Conservation (phyloP, 2,888 invertebrate species). For the Entomobrya proxima region DNA sequence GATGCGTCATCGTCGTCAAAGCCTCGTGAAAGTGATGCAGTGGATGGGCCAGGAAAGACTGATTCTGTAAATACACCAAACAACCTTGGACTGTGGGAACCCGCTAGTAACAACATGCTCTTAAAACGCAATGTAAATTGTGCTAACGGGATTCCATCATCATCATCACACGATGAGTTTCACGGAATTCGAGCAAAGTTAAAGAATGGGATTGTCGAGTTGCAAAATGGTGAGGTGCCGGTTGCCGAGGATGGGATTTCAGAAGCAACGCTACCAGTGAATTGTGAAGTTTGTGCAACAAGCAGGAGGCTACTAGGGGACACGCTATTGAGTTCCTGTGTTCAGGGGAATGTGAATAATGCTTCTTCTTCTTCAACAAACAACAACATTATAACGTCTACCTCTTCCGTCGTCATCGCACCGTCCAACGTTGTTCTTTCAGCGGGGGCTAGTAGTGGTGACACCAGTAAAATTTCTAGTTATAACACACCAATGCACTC, state of each 20-base stretch:
- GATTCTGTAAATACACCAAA: constrained; percentile 44
- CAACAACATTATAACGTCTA: constrained; percentile 33
- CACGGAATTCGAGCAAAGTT: background rate
- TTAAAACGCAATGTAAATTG: background rate
- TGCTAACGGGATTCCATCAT: background rate
- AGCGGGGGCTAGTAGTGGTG: constrained; percentile 48
- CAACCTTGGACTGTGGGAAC: constrained; percentile 2
- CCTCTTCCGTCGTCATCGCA: constrained; percentile 33
- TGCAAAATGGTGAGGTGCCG: background rate
- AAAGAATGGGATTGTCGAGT: background rate
- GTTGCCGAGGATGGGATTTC: constrained; percentile 7
- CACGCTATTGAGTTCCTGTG: constrained; percentile 42
- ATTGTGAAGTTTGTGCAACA: constrained; percentile 77
- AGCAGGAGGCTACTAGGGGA: constrained; percentile 76
- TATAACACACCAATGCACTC: constrained; percentile 80
- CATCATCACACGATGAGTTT: background rate
- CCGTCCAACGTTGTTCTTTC: constrained; percentile 30
- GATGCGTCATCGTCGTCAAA: constrained; percentile 16
- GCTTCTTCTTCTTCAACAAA: constrained; percentile 33
- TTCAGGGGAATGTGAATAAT: constrained; percentile 38
- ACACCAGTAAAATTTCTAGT: constrained; percentile 74
- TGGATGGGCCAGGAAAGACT: constrained; percentile 55
- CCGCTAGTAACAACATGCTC: background rate
- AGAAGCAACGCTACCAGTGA: constrained; percentile 44
- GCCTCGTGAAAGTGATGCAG: constrained; percentile 25